A percentile compares a stretch with the other conserved stretches of the same genome.
Evolutionary conservation across 2,888 invertebrate species (phyloP).

Genomic region (Cephus pulcher): DNA sequence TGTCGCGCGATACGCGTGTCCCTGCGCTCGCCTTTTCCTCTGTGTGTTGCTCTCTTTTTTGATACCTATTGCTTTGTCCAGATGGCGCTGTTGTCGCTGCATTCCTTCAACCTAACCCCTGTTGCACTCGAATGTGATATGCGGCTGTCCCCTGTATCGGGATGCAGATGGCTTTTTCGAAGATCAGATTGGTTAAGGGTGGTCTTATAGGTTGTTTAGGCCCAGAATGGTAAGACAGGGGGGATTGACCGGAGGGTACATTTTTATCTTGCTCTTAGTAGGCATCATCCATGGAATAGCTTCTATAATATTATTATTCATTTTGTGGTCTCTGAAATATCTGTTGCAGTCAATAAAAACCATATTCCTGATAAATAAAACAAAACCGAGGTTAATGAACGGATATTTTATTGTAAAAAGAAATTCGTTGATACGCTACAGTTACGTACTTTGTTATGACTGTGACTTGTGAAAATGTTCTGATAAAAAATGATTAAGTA

Average conservation of each 20-base stretch:
- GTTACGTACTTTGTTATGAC: not conserved
- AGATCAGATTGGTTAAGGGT: not conserved
- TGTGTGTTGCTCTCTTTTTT: conserved; percentile 11
- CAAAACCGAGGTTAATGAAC: not conserved
- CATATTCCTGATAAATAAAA: not conserved
- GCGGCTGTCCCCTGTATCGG: not conserved
- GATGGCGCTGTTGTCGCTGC: conserved; percentile 37
- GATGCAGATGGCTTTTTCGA: not conserved
- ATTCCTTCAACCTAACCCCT: not conserved
- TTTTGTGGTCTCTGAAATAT: not conserved
- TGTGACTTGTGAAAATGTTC: not conserved
- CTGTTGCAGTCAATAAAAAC: not conserved
- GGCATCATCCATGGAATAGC: not conserved
- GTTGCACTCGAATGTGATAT: not conserved
- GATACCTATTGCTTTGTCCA: conserved; percentile 18
- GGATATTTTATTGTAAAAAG: not conserved
- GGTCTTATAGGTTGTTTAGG: not conserved
- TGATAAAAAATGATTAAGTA: not conserved
- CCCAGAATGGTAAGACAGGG: not conserved
- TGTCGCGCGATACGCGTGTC: conserved; percentile 54
- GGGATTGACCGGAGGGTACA: not conserved
- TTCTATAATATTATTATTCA: not conserved
- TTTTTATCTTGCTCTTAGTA: not conserved
- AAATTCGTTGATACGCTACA: not conserved
- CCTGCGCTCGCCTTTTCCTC: conserved; percentile 36